phyloP scores from a whole-genome alignment of 1,140 invertebrate genomes.

The Dendroctonus valens region DNA sequence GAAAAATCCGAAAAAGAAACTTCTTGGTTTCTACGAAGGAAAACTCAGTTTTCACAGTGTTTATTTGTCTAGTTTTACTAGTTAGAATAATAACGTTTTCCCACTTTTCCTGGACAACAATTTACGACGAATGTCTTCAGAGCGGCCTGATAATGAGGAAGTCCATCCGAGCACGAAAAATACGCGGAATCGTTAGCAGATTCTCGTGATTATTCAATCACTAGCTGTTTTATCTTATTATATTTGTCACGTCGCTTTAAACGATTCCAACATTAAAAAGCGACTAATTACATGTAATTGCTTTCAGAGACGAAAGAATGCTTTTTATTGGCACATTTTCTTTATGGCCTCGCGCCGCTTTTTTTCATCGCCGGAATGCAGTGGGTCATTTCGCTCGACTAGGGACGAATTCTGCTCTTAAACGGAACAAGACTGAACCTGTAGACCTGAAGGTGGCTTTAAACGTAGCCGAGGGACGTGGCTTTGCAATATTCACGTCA shows the following conservation, averaged over 20 bases:
- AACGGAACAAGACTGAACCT: too few relatives aligned
- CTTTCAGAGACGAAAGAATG: conserved; percentile 12
- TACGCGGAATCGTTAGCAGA: neutral
- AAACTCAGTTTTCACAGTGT: neutral
- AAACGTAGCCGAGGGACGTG: too few relatives aligned
- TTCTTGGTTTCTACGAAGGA: neutral
- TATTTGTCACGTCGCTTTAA: conserved; percentile 26
- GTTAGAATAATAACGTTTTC: neutral
- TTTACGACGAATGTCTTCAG: neutral
- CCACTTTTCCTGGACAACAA: neutral
- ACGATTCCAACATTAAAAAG: conserved; percentile 19
- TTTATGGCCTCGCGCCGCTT: conserved; percentile 7
- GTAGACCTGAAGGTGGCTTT: too few relatives aligned
- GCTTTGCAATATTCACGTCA: too few relatives aligned
- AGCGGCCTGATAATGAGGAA: too few relatives aligned
- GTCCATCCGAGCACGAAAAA: neutral
- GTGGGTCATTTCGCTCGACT: too few relatives aligned
- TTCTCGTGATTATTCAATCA: conserved; percentile 16
- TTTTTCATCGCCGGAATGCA: neutral
- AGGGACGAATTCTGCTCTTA: too few relatives aligned
- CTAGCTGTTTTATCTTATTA: conserved; percentile 21
- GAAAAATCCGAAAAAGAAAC: neutral
- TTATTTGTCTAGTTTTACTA: neutral
- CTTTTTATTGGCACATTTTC: conserved; percentile 21
- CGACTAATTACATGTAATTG: conserved; percentile 21